Evolutionary conservation across 2,113 vertebrate species (phyloP).

Genomic region (Tichodroma muraria): DNA sequence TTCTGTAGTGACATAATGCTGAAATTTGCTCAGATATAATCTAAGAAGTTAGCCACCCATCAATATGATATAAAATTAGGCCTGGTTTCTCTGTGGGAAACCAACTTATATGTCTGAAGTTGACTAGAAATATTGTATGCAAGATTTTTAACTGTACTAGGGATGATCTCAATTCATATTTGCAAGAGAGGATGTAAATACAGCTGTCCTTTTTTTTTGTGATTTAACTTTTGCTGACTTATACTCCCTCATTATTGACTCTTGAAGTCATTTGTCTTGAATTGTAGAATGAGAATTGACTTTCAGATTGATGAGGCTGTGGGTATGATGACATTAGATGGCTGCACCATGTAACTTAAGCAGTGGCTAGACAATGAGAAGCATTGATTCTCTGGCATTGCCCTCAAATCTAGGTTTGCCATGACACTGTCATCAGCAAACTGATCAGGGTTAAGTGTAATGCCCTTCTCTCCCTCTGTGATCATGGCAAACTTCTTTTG

Average conservation of each 20-base stretch:
- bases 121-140: not conserved
- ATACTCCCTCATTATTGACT: not conserved
- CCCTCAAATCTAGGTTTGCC: not conserved
- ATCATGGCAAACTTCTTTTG: not conserved
- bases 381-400: not conserved
- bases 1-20: not conserved
- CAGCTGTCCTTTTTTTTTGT: not conserved
- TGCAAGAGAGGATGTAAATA: not conserved
- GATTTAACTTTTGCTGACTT: not conserved
- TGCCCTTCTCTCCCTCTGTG: not conserved
- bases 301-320: not conserved
- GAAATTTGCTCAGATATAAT: not conserved
- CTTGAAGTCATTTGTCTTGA: not conserved
- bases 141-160: not conserved
- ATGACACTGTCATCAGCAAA: not conserved
- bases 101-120: not conserved
- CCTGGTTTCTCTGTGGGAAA: not conserved
- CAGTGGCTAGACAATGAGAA: not conserved
- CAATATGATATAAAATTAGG: not conserved
- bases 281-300: not conserved
- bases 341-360: not conserved
- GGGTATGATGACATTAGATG: not conserved
- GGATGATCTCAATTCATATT: not conserved
- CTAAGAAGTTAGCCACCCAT: not conserved
- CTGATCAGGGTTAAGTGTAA: not conserved